These are phyloP conservation scores for Monopterus albus DNA, from an alignment of 2,113 vertebrate genomes.

Conservation along the genomic window DNA sequence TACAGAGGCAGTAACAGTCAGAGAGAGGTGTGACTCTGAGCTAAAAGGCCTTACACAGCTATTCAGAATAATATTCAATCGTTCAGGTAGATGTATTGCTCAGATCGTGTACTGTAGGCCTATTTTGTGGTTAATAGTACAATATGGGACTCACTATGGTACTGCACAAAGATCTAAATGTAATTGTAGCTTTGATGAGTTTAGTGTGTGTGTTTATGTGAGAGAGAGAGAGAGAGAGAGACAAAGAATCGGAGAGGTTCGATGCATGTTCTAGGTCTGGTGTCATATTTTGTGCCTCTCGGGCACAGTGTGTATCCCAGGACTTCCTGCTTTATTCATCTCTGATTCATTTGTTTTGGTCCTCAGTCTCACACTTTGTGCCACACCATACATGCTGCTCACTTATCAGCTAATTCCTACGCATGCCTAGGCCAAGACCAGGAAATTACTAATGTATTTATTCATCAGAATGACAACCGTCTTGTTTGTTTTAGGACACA, in stretches of 20 bases:
- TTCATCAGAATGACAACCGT: constrained; percentile 28
- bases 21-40: constrained; percentile 32
- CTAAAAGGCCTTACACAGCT: constrained; percentile 34
- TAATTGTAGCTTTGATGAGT: constrained; percentile 46
- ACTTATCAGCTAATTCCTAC: constrained; percentile 39
- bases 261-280: constrained; percentile 41
- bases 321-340: constrained; percentile 57
- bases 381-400: constrained; percentile 15
- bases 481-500: constrained; percentile 46
- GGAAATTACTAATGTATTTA: constrained; percentile 36
- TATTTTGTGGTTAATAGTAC: constrained; percentile 37
- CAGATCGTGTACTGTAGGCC: background rate
- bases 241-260: constrained; percentile 57
- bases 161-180: constrained; percentile 36
- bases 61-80: constrained; percentile 48
- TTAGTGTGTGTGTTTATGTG: constrained; percentile 4
- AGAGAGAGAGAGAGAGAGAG: constrained; percentile 16
- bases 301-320: constrained; percentile 16
- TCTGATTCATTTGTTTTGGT: constrained; percentile 66
- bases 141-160: constrained; percentile 12
- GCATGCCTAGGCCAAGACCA: background rate
- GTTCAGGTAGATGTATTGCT: constrained; percentile 37
- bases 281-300: constrained; percentile 55
- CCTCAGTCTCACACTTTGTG: constrained; percentile 19
- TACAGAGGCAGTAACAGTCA: constrained; percentile 38